Evolutionary conservation across 1,140 invertebrate genomes (phyloP), one percentile per base, ranked within the genome.

Genomic region (Cecropterus lyciades): DNA sequence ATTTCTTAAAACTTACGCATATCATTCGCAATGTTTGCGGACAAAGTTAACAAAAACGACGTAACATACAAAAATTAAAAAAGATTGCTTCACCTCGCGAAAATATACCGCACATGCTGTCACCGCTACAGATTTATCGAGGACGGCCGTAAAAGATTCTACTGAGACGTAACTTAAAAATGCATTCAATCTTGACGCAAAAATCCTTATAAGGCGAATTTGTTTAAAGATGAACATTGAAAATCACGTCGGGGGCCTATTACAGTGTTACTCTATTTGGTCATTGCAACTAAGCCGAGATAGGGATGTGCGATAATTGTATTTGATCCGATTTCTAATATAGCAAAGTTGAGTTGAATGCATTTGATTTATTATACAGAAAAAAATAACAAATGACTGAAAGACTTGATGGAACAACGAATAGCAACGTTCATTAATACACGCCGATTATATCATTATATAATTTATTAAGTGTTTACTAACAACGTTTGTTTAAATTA

Each of bases 161-260:
- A 60, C 52, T 8, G 9, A 37, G 27, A 48, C 11, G 45, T 60
- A 33, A 49, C 43, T 48, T 60, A 49, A 49, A 49, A 60, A 60
- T 30, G 27, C 27, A 8, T 49, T 46, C 24, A 42, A 0, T 46
- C 20, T 46, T 46, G 24, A 48, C 15, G 42, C 10, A 56, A 57
- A 60, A 48, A 8, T 7, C 43, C 56, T 45, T 60, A 20, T 60
- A 60, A 1, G 15, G 56, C 9, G 24, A 60, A 48, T 27, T 24
- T 16, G 56, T 13, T 48, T 60, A 49, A 49, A 60, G 59, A 62
- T 62, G 46, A 62, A 51, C 59, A 62, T 62, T 62, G 59, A 62
- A 62, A 62, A 62, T 62, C 59, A 62, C 46, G 37, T 51, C 46
- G 59, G 27, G 43, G 45, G 59, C 27, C 46, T 30, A 49, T 40